Conservation (phyloP, 2,797 vertebrate genomes). For the Sphaeramia orbicularis region DNA sequence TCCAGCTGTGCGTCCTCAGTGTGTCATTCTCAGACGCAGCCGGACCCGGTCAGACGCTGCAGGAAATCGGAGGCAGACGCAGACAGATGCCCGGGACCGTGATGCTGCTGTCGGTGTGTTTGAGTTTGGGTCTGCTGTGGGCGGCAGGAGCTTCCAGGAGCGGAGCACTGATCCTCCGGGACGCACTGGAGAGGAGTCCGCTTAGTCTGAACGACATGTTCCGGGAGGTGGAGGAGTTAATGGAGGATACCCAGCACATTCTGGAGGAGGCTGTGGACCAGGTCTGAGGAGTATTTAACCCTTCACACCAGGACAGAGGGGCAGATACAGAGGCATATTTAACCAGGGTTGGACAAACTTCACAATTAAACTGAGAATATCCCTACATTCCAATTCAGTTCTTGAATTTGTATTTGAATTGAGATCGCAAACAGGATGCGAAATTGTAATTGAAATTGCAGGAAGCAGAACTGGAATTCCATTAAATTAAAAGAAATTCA, state of each 20-base stretch:
- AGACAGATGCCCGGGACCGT: slow-evolving; percentile 57
- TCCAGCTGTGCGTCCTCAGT: too few relatives aligned
- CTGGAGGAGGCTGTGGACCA: slow-evolving; percentile 92
- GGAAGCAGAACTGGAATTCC: too few relatives aligned
- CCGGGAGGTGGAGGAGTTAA: slow-evolving; percentile 92
- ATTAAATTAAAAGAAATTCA: too few relatives aligned
- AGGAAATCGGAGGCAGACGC: background rate
- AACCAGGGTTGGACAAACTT: too few relatives aligned
- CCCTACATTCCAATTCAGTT: too few relatives aligned
- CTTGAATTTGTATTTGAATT: too few relatives aligned
- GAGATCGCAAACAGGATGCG: too few relatives aligned
- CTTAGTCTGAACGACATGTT: slow-evolving; percentile 92
- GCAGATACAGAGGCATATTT: background rate
- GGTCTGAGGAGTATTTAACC: slow-evolving; percentile 81
- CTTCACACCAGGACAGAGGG: background rate
- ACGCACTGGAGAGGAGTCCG: slow-evolving; percentile 75
- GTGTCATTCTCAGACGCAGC: too few relatives aligned
- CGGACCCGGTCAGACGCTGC: too few relatives aligned
- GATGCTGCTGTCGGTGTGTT: slow-evolving; percentile 55
- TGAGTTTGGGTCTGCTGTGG: slow-evolving; percentile 62
- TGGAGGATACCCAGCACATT: slow-evolving; percentile 94
- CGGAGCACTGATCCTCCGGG: slow-evolving; percentile 26
- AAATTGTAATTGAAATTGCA: too few relatives aligned
- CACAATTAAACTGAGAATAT: too few relatives aligned
- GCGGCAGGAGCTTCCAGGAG: slow-evolving; percentile 25